These are phyloP conservation scores for Leucopsar rothschildi DNA, from an alignment of 2,113 vertebrate genomes.

Conservation along the genomic window DNA sequence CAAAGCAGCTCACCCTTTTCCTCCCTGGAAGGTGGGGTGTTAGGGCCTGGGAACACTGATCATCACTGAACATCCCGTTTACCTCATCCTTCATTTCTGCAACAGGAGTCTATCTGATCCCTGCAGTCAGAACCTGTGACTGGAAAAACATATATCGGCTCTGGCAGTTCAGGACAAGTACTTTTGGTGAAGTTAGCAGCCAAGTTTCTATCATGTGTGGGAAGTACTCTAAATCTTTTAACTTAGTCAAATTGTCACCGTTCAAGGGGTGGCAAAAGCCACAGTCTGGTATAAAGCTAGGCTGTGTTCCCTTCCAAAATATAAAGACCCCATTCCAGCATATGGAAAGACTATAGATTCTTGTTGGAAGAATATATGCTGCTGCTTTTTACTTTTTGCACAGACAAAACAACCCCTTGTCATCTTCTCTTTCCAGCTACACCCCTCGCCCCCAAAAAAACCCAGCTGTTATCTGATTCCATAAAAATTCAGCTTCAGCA, in stretches of 20 bases:
- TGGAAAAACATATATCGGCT: neutral
- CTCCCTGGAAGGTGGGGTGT: neutral
- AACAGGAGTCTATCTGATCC: neutral
- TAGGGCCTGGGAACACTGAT: neutral
- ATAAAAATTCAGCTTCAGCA: neutral
- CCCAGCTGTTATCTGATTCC: neutral
- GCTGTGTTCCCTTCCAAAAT: conserved; percentile 19
- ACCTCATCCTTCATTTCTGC: neutral
- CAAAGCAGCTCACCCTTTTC: neutral
- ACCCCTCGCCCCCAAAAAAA: neutral
- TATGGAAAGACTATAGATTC: neutral
- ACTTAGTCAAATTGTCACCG: neutral
- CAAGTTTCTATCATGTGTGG: conserved; percentile 45
- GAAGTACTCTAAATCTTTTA: conserved; percentile 18
- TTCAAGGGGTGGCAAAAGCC: conserved; percentile 45
- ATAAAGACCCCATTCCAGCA: neutral
- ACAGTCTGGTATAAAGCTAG: neutral
- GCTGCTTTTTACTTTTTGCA: neutral
- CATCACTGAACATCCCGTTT: neutral
- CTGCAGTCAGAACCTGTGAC: neutral
- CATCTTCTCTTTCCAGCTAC: neutral
- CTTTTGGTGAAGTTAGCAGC: conserved; percentile 18
- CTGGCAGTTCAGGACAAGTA: neutral
- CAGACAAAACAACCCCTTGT: neutral
- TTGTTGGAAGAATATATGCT: neutral